Evolutionary conservation across 2,888 invertebrate species (phyloP), one percentile per base, ranked within the genome.

Genomic region (Limenitis camilla): DNA sequence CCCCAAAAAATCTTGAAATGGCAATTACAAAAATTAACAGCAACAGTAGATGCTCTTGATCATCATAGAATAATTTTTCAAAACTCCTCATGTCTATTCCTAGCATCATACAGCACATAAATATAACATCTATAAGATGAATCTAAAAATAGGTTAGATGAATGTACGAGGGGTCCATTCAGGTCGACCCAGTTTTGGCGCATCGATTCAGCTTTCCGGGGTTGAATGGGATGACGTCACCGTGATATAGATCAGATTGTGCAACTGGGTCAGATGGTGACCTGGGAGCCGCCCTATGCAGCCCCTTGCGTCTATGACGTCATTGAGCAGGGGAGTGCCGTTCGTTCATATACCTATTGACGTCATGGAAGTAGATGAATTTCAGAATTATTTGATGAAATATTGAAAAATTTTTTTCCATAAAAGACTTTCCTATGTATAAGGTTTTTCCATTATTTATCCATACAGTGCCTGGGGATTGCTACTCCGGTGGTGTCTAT

Each of bases 221-320:
- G 75, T 83, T 83, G 83, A 86, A 83, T 84, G 78, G 60, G 69
- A 55, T 87, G 87, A 87, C 87, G 86, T 87, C 85, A 87, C 74
- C 65, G 68, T 49, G 76, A 71, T 82, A 74, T 82, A 73, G 81
- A 70, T 64, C 80, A 81, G 78, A 76, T 71, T 79, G 78, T 81
- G 81, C 80, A 84, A 81, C 52, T 82, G 63, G 86, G 85, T 83
- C 84, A 78, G 56, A 45, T 60, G 39, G 52, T 65, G 63, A 68
- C 72, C 72, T 74, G 61, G 44, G 44, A 72, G 61, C 64, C 66
- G 68, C 70, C 61, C 60, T 58, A 50, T 60, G 56, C 54, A 54
- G 46, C 55, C 52, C 53, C 54, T 56, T 49, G 48, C 45, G 38
- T 43, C 35, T 31, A 19, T 58, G 58, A 58, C 59, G 58, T 60